phyloP scores from a whole-genome alignment of 1,140 invertebrate species.

The silkworm (Bombyx mori) region ASM3026992v2 NC_085113.1:13161001-13161500 shows the following conservation, averaged over 20 bases:
- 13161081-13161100: too few species aligned
- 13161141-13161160: too few species aligned
- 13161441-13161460: constrained; percentile 20
- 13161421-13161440: constrained; percentile 22
- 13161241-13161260: constrained; percentile 78
- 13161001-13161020: too few species aligned
- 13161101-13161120: too few species aligned
- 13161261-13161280: constrained; percentile 78
- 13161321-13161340: constrained; percentile 77
- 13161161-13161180: too few species aligned
- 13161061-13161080: too few species aligned
- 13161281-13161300: constrained; percentile 75
- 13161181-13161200: constrained; percentile 45
- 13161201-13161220: constrained; percentile 75
- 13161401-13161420: constrained; percentile 14
- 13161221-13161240: constrained; percentile 75
- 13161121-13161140: too few species aligned
- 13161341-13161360: constrained; percentile 73
- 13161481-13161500: too few species aligned
- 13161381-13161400: constrained; percentile 9
- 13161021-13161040: too few species aligned
- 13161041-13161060: too few species aligned
- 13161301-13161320: constrained; percentile 77
- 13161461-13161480: too few species aligned
- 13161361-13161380: constrained; percentile 13